Evolutionary conservation across 2,113 vertebrate genomes (phyloP).

Genomic region (Grus americana): DNA sequence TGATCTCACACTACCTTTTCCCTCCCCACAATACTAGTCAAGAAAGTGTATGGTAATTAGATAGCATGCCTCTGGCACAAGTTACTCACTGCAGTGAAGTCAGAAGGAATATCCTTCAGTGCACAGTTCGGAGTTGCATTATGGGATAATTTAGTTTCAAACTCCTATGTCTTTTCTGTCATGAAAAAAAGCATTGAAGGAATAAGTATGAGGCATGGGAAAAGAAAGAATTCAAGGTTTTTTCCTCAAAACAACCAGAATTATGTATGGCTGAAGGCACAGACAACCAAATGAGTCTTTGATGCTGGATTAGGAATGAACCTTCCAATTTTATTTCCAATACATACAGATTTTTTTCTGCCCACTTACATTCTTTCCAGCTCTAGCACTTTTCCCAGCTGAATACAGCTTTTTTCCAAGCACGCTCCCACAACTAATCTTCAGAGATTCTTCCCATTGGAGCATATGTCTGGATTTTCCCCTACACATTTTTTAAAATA

Average conservation of each 20-base stretch:
- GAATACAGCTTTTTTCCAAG: neutral
- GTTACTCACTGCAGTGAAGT: neutral
- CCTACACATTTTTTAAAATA: neutral
- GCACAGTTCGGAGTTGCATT: neutral
- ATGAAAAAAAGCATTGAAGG: neutral
- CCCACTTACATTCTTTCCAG: neutral
- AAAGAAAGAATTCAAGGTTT: neutral
- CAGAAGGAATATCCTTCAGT: constrained; percentile 15
- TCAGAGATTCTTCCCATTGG: neutral
- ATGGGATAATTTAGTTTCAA: constrained; percentile 5
- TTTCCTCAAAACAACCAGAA: neutral
- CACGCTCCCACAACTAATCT: neutral
- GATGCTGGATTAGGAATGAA: neutral
- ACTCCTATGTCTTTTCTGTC: neutral
- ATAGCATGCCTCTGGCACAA: constrained; percentile 34
- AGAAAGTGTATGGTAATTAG: constrained; percentile 22
- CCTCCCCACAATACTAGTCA: neutral
- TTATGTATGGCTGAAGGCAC: neutral
- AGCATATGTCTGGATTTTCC: neutral
- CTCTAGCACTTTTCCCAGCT: neutral
- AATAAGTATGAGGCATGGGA: neutral
- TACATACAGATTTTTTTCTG: neutral
- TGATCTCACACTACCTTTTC: neutral
- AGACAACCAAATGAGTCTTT: neutral
- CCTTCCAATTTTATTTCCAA: neutral